Evolutionary conservation across 2,888 invertebrate species (phyloP).

Genomic region (Xestia sexstrigata): DNA sequence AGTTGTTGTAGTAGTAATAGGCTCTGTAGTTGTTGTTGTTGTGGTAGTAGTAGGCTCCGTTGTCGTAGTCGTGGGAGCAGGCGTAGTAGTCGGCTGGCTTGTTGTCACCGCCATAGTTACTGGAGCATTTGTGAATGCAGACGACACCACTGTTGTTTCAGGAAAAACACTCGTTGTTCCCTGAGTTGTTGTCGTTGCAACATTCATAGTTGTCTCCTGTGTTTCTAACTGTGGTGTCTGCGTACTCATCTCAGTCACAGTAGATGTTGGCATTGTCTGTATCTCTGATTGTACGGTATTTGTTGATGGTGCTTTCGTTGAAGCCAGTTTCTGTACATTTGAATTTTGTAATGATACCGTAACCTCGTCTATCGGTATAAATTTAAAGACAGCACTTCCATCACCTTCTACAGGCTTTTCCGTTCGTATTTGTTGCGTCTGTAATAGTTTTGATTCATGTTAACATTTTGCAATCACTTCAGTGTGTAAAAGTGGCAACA

Average conservation of each 20-base stretch:
- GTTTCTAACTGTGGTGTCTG: slow-evolving; percentile 79
- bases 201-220: slow-evolving; percentile 68
- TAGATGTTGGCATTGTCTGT: slow-evolving; percentile 74
- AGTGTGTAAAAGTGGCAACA: slow-evolving; percentile 29
- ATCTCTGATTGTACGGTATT: slow-evolving; percentile 73
- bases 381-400: slow-evolving; percentile 85
- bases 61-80: slow-evolving; percentile 64
- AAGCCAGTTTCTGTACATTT: slow-evolving; percentile 85
- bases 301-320: slow-evolving; percentile 79
- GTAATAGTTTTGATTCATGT: slow-evolving; percentile 76
- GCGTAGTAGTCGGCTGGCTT: slow-evolving; percentile 64
- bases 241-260: slow-evolving; percentile 82
- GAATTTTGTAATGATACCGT: slow-evolving; percentile 82
- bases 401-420: slow-evolving; percentile 86
- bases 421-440: slow-evolving; percentile 90
- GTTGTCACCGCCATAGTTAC: slow-evolving; percentile 71
- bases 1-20: slow-evolving; percentile 69
- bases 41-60: slow-evolving; percentile 59
- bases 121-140: slow-evolving; percentile 65
- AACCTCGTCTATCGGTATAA: slow-evolving; percentile 88
- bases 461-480: slow-evolving; percentile 49
- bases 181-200: slow-evolving; percentile 70
- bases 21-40: slow-evolving; percentile 57
- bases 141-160: slow-evolving; percentile 63
- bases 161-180: slow-evolving; percentile 64